phyloP scores from a whole-genome alignment of 2,797 vertebrate genomes.

The Serranus cabrilla region DNA sequence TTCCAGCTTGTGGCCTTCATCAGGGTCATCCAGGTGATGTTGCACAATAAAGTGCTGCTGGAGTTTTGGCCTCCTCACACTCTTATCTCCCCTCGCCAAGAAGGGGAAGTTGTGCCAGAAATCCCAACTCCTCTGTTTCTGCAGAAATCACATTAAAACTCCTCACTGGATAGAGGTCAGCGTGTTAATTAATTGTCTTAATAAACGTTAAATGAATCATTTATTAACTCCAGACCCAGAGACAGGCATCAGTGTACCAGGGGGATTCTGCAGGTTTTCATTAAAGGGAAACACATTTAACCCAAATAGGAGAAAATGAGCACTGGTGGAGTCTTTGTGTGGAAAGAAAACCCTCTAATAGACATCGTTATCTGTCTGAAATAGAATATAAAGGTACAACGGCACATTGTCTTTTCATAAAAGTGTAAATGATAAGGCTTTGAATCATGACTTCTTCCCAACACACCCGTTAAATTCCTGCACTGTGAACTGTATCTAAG shows the following conservation, averaged over 20 bases:
- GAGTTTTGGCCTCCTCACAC: background rate
- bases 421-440: background rate
- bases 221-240: background rate
- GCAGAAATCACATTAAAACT: background rate
- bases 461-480: slow-evolving; percentile 1
- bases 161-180: background rate
- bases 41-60: background rate
- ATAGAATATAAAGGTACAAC: background rate
- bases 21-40: slow-evolving; percentile 8
- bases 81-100: background rate
- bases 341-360: slow-evolving; percentile 13
- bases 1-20: slow-evolving; percentile 1
- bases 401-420: background rate
- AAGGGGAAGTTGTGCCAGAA: background rate
- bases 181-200: background rate
- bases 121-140: background rate
- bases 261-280: background rate
- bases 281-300: slow-evolving; percentile 13
- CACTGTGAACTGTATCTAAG: background rate
- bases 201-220: background rate
- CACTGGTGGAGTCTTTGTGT: slow-evolving; percentile 17
- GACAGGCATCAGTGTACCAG: background rate
- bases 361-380: background rate
- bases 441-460: background rate
- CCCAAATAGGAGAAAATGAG: slow-evolving; percentile 1